These are phyloP conservation scores for Labeo catla DNA, from an alignment of 2,113 vertebrate species.

Conservation along the genomic window DNA sequence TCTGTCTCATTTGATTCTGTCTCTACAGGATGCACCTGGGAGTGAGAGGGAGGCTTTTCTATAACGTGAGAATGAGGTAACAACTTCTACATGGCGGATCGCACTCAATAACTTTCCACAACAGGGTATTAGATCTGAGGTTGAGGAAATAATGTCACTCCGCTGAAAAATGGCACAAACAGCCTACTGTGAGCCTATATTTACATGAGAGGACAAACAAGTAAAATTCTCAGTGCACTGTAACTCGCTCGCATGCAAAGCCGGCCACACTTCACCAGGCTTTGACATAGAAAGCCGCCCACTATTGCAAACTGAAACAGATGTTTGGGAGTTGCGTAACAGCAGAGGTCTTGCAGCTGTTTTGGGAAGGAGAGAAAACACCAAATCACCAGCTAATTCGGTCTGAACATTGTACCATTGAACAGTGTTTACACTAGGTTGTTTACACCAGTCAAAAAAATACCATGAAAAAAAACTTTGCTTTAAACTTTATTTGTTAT, in stretches of 20 bases:
- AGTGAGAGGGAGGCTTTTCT: slow-evolving; percentile 33
- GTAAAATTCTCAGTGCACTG: slow-evolving; percentile 57
- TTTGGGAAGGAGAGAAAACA: slow-evolving; percentile 33
- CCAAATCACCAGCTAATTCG: slow-evolving; percentile 35
- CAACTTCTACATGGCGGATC: slow-evolving; percentile 12
- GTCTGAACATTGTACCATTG: slow-evolving; percentile 14
- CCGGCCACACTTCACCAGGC: slow-evolving; percentile 63
- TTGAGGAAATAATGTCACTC: slow-evolving; percentile 26
- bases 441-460: background rate
- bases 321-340: slow-evolving; percentile 74
- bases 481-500: too few relatives aligned
- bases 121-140: slow-evolving; percentile 25
- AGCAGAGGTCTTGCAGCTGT: slow-evolving; percentile 63
- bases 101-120: slow-evolving; percentile 44
- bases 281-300: slow-evolving; percentile 57
- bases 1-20: slow-evolving; percentile 43
- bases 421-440: background rate
- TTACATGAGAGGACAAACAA: slow-evolving; percentile 54
- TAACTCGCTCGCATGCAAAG: slow-evolving; percentile 71
- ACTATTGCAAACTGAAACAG: slow-evolving; percentile 68
- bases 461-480: background rate
- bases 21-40: slow-evolving; percentile 59
- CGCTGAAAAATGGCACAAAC: slow-evolving; percentile 31
- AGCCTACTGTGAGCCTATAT: slow-evolving; percentile 47
- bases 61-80: slow-evolving; percentile 39